phyloP scores from a whole-genome alignment of 2,888 invertebrate genomes.

The Leucophenga montana region DNA sequence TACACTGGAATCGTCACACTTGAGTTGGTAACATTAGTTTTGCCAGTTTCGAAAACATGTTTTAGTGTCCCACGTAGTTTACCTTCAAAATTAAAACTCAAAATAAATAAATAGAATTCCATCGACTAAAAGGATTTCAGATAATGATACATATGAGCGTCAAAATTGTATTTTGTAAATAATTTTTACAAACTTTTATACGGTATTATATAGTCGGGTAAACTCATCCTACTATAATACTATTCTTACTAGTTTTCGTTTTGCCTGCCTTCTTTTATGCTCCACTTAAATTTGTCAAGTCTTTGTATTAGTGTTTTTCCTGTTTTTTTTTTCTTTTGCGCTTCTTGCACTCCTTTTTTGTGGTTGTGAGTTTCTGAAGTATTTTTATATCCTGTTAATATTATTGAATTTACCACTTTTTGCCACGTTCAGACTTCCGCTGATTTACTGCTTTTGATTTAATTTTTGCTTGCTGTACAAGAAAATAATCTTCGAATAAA shows the following conservation, averaged over 20 bases:
- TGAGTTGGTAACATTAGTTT: too few species aligned
- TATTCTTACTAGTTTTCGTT: not conserved
- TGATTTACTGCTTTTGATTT: not conserved
- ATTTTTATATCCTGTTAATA: slow-evolving; percentile 10
- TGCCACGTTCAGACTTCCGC: slow-evolving; percentile 16
- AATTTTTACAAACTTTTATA: too few species aligned
- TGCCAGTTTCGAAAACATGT: too few species aligned
- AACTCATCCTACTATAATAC: not conserved
- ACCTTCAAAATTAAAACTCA: too few species aligned
- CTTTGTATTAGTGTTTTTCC: not conserved
- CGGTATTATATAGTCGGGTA: too few species aligned
- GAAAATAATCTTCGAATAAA: not conserved
- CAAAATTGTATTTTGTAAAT: too few species aligned
- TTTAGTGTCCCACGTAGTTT: too few species aligned
- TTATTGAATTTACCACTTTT: not conserved
- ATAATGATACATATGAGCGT: too few species aligned
- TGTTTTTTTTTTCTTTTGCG: not conserved
- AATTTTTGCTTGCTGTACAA: not conserved
- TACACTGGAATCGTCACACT: too few species aligned
- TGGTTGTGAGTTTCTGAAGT: not conserved
- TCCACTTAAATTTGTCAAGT: slow-evolving; percentile 10
- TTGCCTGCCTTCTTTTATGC: not conserved
- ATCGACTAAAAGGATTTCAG: too few species aligned
- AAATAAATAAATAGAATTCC: too few species aligned
- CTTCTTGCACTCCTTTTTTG: not conserved